Conservation (phyloP, 2,113 vertebrate species). For the Cardinalis cardinalis region DNA sequence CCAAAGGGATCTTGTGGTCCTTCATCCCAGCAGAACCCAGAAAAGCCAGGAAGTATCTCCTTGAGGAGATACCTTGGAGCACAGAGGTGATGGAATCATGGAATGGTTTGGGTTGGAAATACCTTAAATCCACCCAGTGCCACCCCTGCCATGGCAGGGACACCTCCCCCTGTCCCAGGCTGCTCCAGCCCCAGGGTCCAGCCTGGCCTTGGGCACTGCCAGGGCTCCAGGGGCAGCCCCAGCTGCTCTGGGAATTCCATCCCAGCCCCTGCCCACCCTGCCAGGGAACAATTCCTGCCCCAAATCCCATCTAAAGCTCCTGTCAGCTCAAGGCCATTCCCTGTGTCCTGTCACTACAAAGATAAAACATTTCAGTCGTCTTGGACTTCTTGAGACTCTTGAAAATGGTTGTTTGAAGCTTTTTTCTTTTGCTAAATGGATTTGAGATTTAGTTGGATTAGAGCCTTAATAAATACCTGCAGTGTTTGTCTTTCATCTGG, state of each 20-base stretch:
- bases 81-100: neutral
- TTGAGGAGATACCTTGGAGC: neutral
- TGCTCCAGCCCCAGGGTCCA: too few relatives aligned
- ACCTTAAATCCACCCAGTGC: rapidly evolving
- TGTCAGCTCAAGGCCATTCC: neutral
- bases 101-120: rapidly evolving
- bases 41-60: neutral
- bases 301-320: neutral
- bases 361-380: neutral
- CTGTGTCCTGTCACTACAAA: neutral
- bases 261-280: neutral
- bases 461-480: conserved; percentile 51
- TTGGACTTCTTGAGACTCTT: neutral
- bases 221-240: neutral
- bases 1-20: neutral
- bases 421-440: conserved; percentile 39
- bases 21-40: neutral
- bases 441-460: conserved; percentile 49
- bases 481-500: conserved; percentile 49
- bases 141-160: neutral
- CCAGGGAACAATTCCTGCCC: neutral
- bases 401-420: neutral
- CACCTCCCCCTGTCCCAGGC: neutral
- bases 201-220: neutral
- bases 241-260: rapidly evolving